phyloP scores from a whole-genome alignment of 2,797 vertebrate genomes.

The Microchirus variegatus region DNA sequence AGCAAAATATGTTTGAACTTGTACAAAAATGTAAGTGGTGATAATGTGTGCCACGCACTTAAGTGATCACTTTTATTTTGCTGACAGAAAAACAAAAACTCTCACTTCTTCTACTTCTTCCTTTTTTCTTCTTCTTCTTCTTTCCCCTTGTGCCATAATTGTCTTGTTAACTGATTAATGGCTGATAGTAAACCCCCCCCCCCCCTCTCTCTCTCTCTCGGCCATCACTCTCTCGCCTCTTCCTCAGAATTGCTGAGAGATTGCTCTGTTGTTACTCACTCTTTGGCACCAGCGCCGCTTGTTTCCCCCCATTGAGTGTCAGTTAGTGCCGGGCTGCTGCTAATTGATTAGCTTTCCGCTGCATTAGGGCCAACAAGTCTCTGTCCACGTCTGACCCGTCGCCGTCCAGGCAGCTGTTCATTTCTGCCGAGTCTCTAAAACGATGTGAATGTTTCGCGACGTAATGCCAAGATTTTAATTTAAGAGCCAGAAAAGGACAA shows the following conservation, averaged over 20 bases:
- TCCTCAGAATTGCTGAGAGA: conserved; percentile 15
- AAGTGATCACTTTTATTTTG: conserved; percentile 13
- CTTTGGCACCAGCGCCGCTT: conserved; percentile 38
- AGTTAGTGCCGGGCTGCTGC: conserved; percentile 39
- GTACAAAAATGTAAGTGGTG: conserved; percentile 1
- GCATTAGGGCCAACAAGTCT: conserved; percentile 57
- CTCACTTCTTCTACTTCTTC: conserved; percentile 12
- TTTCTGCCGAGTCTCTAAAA: conserved; percentile 40
- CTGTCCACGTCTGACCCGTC: conserved; percentile 29
- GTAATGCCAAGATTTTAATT: conserved; percentile 47
- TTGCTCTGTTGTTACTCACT: conserved; percentile 30
- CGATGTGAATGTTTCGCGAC: conserved; percentile 31
- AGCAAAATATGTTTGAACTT: not conserved
- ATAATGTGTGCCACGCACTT: not conserved
- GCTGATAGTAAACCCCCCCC: conserved; percentile 36
- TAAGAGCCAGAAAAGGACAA: conserved; percentile 36
- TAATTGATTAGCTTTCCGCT: conserved; percentile 69
- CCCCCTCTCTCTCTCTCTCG: conserved; percentile 6
- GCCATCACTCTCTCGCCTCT: conserved; percentile 3
- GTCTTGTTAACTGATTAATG: conserved; percentile 45
- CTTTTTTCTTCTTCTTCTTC: conserved; percentile 1
- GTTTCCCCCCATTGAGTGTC: conserved; percentile 45
- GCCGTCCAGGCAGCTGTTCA: conserved; percentile 57
- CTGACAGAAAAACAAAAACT: conserved; percentile 1
- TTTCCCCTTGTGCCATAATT: conserved; percentile 22